Evolutionary conservation across 2,888 invertebrate species (phyloP).

Genomic region (Meandrusa payeni): DNA sequence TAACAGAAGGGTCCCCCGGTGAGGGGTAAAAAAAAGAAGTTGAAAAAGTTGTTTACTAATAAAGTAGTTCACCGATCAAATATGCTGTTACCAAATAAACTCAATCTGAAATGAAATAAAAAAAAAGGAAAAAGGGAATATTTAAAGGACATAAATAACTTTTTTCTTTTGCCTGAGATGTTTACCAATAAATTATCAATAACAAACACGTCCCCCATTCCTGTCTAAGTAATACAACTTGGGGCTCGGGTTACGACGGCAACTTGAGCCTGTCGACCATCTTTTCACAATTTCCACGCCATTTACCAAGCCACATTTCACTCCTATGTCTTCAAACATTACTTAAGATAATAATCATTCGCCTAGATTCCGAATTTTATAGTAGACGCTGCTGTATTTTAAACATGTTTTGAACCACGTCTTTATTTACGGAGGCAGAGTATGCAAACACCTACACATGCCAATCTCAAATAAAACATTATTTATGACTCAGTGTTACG

Average conservation of each 20-base stretch:
- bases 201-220: slow-evolving; percentile 49
- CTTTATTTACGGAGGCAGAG: too few relatives aligned
- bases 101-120: too few relatives aligned
- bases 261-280: slow-evolving; percentile 54
- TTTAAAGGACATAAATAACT: slow-evolving; percentile 18
- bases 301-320: slow-evolving; percentile 59
- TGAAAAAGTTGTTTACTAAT: too few relatives aligned
- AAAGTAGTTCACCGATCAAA: too few relatives aligned
- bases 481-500: too few relatives aligned
- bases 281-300: slow-evolving; percentile 64
- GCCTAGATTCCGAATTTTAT: slow-evolving; percentile 9
- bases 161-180: slow-evolving; percentile 15
- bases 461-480: too few relatives aligned
- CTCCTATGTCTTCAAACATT: slow-evolving; percentile 25
- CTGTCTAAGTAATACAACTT: slow-evolving; percentile 25
- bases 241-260: slow-evolving; percentile 36
- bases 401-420: slow-evolving; percentile 1
- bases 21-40: too few relatives aligned
- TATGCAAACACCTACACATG: too few relatives aligned
- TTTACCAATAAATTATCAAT: slow-evolving; percentile 53
- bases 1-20: too few relatives aligned
- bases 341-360: slow-evolving; percentile 20
- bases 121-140: slow-evolving; percentile 7
- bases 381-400: too few relatives aligned
- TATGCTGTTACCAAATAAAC: too few relatives aligned